Evolutionary conservation across 1,140 invertebrate species (phyloP), one percentile per base, ranked within the genome.

Genomic region (Mesaphorura yosii): DNA sequence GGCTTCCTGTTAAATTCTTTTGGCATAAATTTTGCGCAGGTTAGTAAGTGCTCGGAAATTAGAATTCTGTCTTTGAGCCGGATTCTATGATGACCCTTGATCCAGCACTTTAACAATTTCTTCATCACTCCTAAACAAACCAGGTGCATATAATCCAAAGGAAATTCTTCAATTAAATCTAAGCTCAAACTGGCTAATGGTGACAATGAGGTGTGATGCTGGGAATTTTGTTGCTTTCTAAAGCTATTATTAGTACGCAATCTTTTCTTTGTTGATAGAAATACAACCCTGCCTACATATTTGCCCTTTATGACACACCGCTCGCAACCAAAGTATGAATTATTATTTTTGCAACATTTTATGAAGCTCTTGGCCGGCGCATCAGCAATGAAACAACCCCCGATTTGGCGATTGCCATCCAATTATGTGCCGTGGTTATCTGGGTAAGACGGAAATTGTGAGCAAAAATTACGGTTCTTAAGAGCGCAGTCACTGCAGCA

Each of bases 361-460:
- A 70, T 54, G 51, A 64, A 66, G 22, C 64, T 59, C 20, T 60
- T 40, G 1, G 66, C 68, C 2, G 65, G 66, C 1, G 65, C 58
- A 63, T 69, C 67, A 59, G 65, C 67, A 22, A 67, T 53, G 17
- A 67, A 41, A n/a, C n/a, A n/a, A n/a, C n/a, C n/a, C n/a, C n/a
- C n/a, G n/a, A n/a, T n/a, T n/a, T n/a, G n/a, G n/a, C n/a, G n/a
- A n/a, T n/a, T n/a, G n/a, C n/a, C n/a, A n/a, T n/a, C n/a, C n/a
- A n/a, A n/a, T n/a, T n/a, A n/a, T n/a, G n/a, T n/a, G n/a, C n/a
- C n/a, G n/a, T n/a, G n/a, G n/a, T n/a, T n/a, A n/a, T n/a, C n/a
- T n/a, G n/a, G n/a, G n/a, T n/a, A n/a, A n/a, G n/a, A n/a, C n/a
- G n/a, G n/a, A n/a, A n/a, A n/a, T n/a, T n/a, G n/a, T n/a, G n/a